Base-by-base conservation (phyloP, 2,888 invertebrate species). In the Drosophila demipolita region DNA sequence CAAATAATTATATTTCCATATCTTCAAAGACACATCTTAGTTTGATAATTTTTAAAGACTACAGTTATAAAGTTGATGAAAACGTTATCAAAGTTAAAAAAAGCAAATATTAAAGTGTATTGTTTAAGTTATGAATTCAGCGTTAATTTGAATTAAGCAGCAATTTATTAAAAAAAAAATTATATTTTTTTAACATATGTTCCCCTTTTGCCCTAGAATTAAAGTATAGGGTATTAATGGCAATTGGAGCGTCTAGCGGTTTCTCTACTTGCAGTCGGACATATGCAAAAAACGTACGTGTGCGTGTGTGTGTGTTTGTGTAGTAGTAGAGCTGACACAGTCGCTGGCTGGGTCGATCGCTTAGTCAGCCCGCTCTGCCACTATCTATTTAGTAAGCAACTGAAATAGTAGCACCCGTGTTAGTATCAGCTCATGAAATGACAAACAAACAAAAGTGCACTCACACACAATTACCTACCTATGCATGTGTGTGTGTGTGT, bases 331-430 rank as follows among this genome's bases (percentile, higher is more conserved):
- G 64, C 80, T 66, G 80, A 72, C 72, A 75, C 75, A 83, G 71
- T 78, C 71, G 78, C 62, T 82, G 75, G 78, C 45, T 66, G 73
- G 68, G 61, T 73, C 73, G 75, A 77, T 90, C 87, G 90, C 83
- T 87, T 89, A 87, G 90, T 87, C 90, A 88, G 90, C 82, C 87
- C 70, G 83, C 75, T 86, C 58, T 66, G 80, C 67, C 86, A 83
- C 81, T 90, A 87, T 88, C 87, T 88, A 83, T 88, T 90, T 90
- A 87, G 90, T 90, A 90, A 86, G 87, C 89, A 90, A 86, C 83
- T 87, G 86, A 90, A 87, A 90, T 89, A 90, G 89, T 90, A 87
- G 90, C 87, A 87, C 90, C 87, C 87, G 87, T 83, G 87, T 87
- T 87, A 90, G 86, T 86, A 86, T 74, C 87, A 65, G 66, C 81